A percentile compares a stretch with the other conserved stretches of the same genome.
These are phyloP conservation scores for Ivindomyrus marchei DNA, from an alignment of 2,113 vertebrate genomes.

Conservation along the genomic window DNA sequence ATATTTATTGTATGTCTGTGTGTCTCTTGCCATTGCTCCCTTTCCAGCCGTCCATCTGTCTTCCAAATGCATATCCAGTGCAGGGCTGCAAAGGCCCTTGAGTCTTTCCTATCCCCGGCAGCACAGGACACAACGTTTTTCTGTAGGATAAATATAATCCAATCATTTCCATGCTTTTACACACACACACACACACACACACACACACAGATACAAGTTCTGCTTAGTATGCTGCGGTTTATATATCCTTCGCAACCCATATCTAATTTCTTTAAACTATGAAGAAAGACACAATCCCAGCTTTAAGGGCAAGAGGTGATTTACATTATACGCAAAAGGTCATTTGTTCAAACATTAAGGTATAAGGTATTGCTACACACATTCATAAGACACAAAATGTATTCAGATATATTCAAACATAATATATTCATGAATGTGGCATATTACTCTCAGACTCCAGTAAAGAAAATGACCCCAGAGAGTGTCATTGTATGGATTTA, in stretches of 20 bases:
- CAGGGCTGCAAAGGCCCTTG: not conserved
- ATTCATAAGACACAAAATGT: not conserved
- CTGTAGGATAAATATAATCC: not conserved
- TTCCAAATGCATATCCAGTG: not conserved
- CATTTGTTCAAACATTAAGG: not conserved
- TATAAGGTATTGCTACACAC: not conserved
- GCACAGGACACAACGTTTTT: not conserved
- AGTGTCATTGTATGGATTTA: constrained; percentile 3
- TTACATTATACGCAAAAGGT: not conserved
- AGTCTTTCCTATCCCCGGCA: not conserved
- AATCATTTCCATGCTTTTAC: not conserved
- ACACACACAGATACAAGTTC: not conserved
- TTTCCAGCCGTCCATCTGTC: not conserved
- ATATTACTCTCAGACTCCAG: not conserved
- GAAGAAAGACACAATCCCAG: not conserved
- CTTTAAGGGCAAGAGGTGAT: not conserved
- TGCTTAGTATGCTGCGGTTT: not conserved
- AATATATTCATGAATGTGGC: not conserved
- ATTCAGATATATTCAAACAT: not conserved
- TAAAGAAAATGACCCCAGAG: not conserved
- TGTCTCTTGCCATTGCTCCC: not conserved
- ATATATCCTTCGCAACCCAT: not conserved
- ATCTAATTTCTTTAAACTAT: not conserved
- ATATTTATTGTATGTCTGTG: not conserved
- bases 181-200: not conserved